Percentiles rank a stretch among this genome's conserved stretches.
Evolutionary conservation across 2,113 vertebrate species (phyloP).

Genomic region (Penelope pileata): DNA sequence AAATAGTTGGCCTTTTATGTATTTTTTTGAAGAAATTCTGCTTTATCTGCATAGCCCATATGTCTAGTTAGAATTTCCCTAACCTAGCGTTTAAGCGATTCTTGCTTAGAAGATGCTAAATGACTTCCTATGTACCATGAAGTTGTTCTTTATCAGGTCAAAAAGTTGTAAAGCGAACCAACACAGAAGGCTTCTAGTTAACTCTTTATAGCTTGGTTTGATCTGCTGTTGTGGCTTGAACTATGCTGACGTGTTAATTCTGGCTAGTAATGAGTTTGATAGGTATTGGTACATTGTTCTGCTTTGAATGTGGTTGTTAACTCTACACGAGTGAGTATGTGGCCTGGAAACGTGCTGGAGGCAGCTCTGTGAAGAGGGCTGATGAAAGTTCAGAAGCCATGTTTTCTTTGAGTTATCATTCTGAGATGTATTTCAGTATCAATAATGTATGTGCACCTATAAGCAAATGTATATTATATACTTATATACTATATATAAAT

Average conservation of each 20-base stretch:
- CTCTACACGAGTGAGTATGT: not conserved
- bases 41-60: not conserved
- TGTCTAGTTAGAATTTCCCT: not conserved
- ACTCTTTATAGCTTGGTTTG: not conserved
- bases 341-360: not conserved
- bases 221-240: not conserved
- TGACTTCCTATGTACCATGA: not conserved
- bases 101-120: not conserved
- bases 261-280: not conserved
- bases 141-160: not conserved
- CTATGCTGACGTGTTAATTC: not conserved
- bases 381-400: not conserved
- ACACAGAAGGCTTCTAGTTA: not conserved
- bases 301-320: not conserved
- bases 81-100: not conserved
- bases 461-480: not conserved
- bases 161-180: not conserved
- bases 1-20: not conserved
- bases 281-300: not conserved
- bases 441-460: not conserved
- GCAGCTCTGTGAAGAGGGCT: accelerated
- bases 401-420: not conserved
- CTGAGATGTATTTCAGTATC: not conserved
- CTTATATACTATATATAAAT: too few species aligned
- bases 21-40: not conserved